These are phyloP conservation scores for Sardina pilchardus DNA, from an alignment of 2,113 vertebrate species.

Conservation along the genomic window DNA sequence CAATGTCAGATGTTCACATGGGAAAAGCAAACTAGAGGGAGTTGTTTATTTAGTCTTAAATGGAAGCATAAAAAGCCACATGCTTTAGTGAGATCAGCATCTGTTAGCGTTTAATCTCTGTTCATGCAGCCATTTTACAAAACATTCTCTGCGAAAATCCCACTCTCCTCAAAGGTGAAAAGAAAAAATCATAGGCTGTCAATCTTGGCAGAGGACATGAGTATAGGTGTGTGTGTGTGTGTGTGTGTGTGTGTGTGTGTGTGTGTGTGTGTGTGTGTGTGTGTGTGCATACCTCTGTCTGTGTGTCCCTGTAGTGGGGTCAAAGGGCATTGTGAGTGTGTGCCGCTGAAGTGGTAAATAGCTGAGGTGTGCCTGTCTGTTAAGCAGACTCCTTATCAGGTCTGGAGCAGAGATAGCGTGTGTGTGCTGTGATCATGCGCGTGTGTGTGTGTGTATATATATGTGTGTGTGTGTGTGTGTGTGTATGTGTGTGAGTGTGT, in stretches of 20 bases:
- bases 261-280: not conserved
- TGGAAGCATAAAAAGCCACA: not conserved
- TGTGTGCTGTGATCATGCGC: not conserved
- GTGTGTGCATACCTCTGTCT: not conserved
- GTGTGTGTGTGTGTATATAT: not conserved
- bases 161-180: not conserved
- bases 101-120: not conserved
- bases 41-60: slow-evolving; percentile 15
- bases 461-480: slow-evolving; percentile 5
- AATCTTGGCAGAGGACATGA: not conserved
- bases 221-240: not conserved
- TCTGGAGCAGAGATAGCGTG: slow-evolving; percentile 34
- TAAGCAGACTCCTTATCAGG: slow-evolving; percentile 34
- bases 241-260: not conserved
- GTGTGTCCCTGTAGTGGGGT: slow-evolving; percentile 12
- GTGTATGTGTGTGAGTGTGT: not conserved
- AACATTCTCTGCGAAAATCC: not conserved
- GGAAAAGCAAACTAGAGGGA: slow-evolving; percentile 39
- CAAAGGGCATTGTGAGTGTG: slow-evolving; percentile 37
- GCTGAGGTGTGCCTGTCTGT: slow-evolving; percentile 15
- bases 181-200: slow-evolving; percentile 27
- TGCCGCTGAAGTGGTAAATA: slow-evolving; percentile 34
- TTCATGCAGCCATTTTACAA: not conserved
- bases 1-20: slow-evolving; percentile 50
- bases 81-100: slow-evolving; percentile 6